Evolutionary conservation across 1,140 invertebrate genomes (phyloP), one percentile per base, ranked within the genome.

Genomic region (Battus philenor): DNA sequence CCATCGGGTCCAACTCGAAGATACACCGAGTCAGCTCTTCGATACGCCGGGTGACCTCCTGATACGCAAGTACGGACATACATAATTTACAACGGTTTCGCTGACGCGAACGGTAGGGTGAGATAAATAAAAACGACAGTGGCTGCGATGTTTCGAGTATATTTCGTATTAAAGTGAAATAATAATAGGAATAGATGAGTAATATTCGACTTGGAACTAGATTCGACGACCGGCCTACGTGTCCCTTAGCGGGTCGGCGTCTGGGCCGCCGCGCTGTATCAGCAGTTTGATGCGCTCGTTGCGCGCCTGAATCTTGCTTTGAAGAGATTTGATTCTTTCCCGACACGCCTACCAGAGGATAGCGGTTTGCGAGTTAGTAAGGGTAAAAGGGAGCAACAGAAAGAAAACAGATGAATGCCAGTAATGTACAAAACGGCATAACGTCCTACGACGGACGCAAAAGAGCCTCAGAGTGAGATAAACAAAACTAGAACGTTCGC

Each of bases 251-350:
- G 90, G 89, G 55, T 93, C 92, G 54, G 90, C 88, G 77, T 95
- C 94, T 49, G 94, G 94, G 57, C 89, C 91, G 77, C 94, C 95
- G 69, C 93, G 91, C 85, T 95, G 93, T 73, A 93, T 88, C 65
- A 97, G 87, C 46, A 95, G 87, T 86, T 96, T 96, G 61, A 95
- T 93, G 68, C 94, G 92, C 86, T 97, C 94, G 74, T 91, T 92
- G 56, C 93, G 91, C 81, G 93, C 91, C 64, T 91, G 90, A 64
- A 97, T 94, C 89, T 95, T 96, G 89, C 91, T 94, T 84, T 96
- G 94, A 67, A 96, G 90, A 60, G 90, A 90, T 82, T 93, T 94
- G 56, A 95, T 92, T 86, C 90, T 90, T 83, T 97, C 94, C 76
- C 92, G 92, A 89, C 90, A 94, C 69, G 90, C 91, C 94, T 96